phyloP scores from a whole-genome alignment of 2,797 vertebrate species.

The Oreochromis mossambicus region DNA sequence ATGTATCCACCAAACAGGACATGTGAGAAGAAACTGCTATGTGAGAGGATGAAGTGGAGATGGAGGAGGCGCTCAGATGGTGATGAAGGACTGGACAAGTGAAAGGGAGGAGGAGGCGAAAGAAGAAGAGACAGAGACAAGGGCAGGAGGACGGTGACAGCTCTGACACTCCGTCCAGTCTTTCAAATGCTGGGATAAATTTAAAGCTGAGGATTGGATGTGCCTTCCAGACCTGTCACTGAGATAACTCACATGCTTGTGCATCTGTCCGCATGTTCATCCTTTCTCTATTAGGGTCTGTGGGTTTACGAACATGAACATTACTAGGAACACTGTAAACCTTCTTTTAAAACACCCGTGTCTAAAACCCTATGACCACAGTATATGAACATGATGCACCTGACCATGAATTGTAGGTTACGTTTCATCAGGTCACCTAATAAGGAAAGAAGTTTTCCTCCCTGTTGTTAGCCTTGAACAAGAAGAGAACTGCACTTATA shows the following conservation, averaged over 20 bases:
- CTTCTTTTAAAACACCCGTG: not conserved
- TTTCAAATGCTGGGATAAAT: slow-evolving; percentile 44
- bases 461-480: not conserved
- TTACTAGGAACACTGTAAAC: not conserved
- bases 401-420: not conserved
- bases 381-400: not conserved
- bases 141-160: slow-evolving; percentile 45
- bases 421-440: not conserved
- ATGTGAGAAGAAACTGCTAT: not conserved
- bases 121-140: slow-evolving; percentile 16
- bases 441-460: not conserved
- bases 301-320: not conserved
- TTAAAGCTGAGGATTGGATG: slow-evolving; percentile 52
- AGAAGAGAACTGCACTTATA: too few relatives aligned
- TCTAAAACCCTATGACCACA: not conserved
- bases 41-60: slow-evolving; percentile 21
- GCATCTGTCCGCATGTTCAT: not conserved
- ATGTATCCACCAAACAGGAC: slow-evolving; percentile 19
- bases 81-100: slow-evolving; percentile 38
- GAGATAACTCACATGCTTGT: not conserved
- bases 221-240: slow-evolving; percentile 12
- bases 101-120: slow-evolving; percentile 5
- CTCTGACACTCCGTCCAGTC: slow-evolving; percentile 40
- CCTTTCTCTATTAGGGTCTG: not conserved
- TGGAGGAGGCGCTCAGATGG: not conserved